Percentiles rank a stretch among this genome's conserved stretches.
phyloP scores from a whole-genome alignment of 2,113 vertebrate species.

The Nansenia antarctica region DNA sequence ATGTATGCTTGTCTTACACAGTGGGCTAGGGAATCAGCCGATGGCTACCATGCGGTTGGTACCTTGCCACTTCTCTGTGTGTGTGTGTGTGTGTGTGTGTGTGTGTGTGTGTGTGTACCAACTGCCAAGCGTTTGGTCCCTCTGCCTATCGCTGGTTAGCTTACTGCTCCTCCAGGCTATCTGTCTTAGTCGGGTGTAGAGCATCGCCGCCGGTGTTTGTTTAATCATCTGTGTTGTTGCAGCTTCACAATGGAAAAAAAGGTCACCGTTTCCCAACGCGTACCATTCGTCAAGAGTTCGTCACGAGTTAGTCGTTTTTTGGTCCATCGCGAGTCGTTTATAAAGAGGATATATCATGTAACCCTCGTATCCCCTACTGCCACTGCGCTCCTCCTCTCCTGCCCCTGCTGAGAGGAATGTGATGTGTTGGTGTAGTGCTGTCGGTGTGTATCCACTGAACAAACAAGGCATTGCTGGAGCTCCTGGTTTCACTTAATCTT shows the following conservation, averaged over 20 bases:
- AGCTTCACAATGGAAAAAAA: too few relatives aligned
- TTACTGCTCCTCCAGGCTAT: not conserved
- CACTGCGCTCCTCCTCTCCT: not conserved
- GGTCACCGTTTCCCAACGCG: too few relatives aligned
- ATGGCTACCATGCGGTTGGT: not conserved
- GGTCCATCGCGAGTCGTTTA: too few relatives aligned
- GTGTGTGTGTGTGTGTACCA: not conserved
- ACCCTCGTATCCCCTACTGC: too few relatives aligned
- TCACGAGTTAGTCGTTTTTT: too few relatives aligned
- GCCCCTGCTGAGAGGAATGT: constrained; percentile 55
- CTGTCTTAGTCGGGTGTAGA: not conserved
- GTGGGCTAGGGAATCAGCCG: not conserved
- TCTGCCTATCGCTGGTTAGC: not conserved
- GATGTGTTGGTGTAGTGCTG: constrained; percentile 68
- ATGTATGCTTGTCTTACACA: too few relatives aligned
- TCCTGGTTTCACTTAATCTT: constrained; percentile 76
- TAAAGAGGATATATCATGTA: too few relatives aligned
- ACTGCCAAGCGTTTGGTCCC: not conserved
- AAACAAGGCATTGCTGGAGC: constrained; percentile 67
- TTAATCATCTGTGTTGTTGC: not conserved
- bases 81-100: not conserved
- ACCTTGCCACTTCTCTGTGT: not conserved
- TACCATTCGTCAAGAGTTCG: too few relatives aligned
- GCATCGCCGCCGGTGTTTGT: too few relatives aligned
- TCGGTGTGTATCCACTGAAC: constrained; percentile 60